These are phyloP conservation scores for Sylvia atricapilla DNA, from an alignment of 2,113 vertebrate genomes.

Conservation along the genomic window DNA sequence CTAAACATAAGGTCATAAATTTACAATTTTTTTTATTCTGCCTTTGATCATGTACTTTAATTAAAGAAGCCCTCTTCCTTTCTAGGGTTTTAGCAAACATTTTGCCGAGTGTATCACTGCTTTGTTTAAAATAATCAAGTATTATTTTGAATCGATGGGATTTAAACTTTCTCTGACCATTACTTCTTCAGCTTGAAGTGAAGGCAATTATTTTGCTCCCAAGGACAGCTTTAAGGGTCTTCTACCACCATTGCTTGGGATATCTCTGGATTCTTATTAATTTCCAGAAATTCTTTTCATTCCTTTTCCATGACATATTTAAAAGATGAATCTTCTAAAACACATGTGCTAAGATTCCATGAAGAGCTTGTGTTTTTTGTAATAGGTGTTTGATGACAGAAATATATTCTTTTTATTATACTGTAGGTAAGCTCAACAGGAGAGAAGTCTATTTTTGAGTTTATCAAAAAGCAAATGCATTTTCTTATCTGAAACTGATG, in stretches of 20 bases:
- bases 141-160: background rate
- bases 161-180: background rate
- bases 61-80: background rate
- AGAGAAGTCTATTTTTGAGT: background rate
- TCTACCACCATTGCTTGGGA: background rate
- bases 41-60: background rate
- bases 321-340: slow-evolving; percentile 20
- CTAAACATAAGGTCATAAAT: background rate
- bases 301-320: background rate
- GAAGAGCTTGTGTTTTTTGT: background rate
- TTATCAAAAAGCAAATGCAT: background rate
- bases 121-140: background rate
- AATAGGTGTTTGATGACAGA: background rate
- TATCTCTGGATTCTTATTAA: background rate
- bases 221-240: background rate
- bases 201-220: slow-evolving; percentile 10
- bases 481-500: background rate
- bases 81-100: background rate
- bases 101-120: background rate
- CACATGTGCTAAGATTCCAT: background rate
- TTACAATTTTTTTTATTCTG: background rate
- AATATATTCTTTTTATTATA: background rate
- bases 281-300: background rate
- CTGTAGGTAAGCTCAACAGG: background rate
- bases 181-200: background rate